Evolutionary conservation across 2,797 vertebrate species (phyloP).

Genomic region (Melanotaenia boesemani): DNA sequence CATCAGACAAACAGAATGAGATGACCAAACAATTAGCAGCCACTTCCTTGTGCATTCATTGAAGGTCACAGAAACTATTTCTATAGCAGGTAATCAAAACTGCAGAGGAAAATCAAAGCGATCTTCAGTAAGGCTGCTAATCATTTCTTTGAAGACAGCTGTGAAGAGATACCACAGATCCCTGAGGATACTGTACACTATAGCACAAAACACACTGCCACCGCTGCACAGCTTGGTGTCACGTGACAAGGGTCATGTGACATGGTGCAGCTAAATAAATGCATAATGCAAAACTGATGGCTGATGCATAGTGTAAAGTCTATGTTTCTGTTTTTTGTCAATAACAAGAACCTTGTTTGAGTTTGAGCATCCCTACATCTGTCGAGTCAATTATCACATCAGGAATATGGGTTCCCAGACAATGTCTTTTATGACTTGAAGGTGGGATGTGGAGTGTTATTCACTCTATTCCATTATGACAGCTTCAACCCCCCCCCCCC

Average conservation of each 20-base stretch:
- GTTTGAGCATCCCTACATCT: conserved; percentile 25
- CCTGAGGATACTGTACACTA: conserved; percentile 46
- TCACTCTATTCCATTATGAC: conserved; percentile 31
- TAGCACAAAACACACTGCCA: conserved; percentile 69
- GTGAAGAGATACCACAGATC: conserved; percentile 55
- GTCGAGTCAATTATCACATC: conserved; percentile 29
- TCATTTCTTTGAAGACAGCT: conserved; percentile 66
- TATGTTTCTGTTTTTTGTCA: neutral
- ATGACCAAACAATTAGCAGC: conserved; percentile 92
- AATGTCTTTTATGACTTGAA: conserved; percentile 29
- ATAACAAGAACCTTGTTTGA: neutral
- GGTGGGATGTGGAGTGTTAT: conserved; percentile 25
- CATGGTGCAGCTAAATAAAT: conserved; percentile 9
- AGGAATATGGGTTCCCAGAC: conserved; percentile 10
- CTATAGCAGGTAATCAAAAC: conserved; percentile 29
- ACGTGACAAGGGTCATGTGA: conserved; percentile 35
- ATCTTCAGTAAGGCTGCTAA: conserved; percentile 70
- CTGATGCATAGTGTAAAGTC: neutral
- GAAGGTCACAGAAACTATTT: conserved; percentile 22
- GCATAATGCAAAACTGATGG: neutral
- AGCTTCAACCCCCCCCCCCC: conserved; percentile 17
- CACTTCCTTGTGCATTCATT: conserved; percentile 61
- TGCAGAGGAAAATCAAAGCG: conserved; percentile 8
- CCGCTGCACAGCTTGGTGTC: conserved; percentile 53
- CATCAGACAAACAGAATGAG: conserved; percentile 65